A percentile compares a stretch with the other conserved stretches of the same genome.
Conservation (phyloP, 2,888 invertebrate genomes). For the Pristionchus entomophagus region DNA sequence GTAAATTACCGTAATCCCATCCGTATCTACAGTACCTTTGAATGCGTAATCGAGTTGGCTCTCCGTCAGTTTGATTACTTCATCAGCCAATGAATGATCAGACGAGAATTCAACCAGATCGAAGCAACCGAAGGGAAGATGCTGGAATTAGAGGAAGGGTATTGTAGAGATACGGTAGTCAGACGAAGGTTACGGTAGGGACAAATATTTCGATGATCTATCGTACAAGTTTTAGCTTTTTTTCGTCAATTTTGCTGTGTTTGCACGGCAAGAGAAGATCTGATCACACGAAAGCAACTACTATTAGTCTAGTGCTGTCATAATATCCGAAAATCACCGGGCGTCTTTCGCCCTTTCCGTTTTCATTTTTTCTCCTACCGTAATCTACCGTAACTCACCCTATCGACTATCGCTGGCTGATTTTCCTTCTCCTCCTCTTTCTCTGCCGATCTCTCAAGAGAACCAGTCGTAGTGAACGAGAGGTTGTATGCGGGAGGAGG, state of each 20-base stretch:
- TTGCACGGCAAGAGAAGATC: neutral
- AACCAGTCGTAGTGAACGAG: no score
- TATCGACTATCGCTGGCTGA: neutral
- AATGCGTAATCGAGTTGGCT: conserved; percentile 47
- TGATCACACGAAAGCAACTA: neutral
- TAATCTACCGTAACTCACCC: neutral
- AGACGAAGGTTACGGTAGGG: neutral
- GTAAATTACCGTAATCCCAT: neutral
- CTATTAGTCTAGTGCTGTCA: no score
- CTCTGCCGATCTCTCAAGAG: no score
- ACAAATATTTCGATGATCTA: no score
- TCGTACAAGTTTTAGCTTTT: no score
- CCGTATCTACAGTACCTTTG: conserved; percentile 32
- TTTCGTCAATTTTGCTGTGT: no score
- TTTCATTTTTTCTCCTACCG: neutral
- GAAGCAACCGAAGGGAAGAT: conserved; percentile 46
- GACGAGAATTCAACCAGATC: neutral
- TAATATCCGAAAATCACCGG: neutral
- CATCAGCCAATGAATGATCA: neutral
- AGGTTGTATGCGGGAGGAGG: no score
- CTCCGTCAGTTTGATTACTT: conserved; percentile 31
- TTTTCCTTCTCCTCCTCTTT: conserved; percentile 9
- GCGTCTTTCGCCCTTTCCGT: neutral
- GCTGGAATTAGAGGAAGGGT: neutral
- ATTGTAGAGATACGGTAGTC: neutral